Base-by-base conservation (phyloP, 2,888 invertebrate genomes). In the Stenotaenia linearis region DNA sequence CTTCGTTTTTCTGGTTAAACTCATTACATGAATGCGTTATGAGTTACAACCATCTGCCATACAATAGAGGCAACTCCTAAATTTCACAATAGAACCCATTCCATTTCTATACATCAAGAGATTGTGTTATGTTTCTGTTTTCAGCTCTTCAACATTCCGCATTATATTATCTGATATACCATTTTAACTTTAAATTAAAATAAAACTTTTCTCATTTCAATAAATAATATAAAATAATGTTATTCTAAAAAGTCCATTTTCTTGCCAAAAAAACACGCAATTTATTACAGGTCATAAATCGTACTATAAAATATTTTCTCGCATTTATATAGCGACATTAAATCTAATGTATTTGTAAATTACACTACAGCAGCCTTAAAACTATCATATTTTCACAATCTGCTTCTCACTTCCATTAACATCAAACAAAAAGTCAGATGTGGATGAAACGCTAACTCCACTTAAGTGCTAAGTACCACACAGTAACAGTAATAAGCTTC, bases 1-100 rank as follows among this genome's bases (percentile, higher is more conserved):
- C 69, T 69, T 69, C 69, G 69, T 69, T 69, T 69, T 69, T 69
- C 69, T 69, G 69, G 69, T 69, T n/a, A 69, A 69, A 69, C 69
- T 69, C 69, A 69, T 69, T 69, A 69, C 28, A 69, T 69, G 69
- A 69, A 69, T 69, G 69, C 69, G 25, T 69, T 25, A 69, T 69
- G 69, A 69, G 69, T 69, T 69, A 69, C 69, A 69, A 69, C 69
- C 69, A 69, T 69, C 69, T 69, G 69, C 69, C 69, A 69, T 25
- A 69, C 45, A 69, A 69, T 69, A 12, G 28, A 10, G 28, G 69
- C 69, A 25, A 69, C 69, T 28, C 28, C 69, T 69, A 69, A 69
- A 69, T 69, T 69, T 69, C 69, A 28, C 69, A 69, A 61, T 50
- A 69, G 69, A 69, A 69, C 28, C 69, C 69, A 28, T 69, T 69